Conservation (phyloP, 2,797 vertebrate genomes). For the Acanthiza pusilla region DNA sequence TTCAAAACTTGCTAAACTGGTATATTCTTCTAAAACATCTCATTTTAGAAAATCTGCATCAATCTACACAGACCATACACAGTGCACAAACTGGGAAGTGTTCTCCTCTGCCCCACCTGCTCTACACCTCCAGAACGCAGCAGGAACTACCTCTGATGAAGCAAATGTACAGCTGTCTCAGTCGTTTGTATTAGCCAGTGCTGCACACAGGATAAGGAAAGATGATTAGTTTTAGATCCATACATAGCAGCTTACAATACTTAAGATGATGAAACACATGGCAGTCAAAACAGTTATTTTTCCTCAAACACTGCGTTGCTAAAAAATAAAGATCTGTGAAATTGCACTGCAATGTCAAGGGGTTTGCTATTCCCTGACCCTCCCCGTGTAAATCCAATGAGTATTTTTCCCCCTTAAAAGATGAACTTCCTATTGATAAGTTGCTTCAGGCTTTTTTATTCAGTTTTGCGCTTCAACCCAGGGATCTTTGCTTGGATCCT, state of each 20-base stretch:
- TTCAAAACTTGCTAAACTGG: conserved; percentile 71
- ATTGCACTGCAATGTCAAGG: conserved; percentile 78
- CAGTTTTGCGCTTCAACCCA: conserved; percentile 90
- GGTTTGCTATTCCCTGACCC: conserved; percentile 72
- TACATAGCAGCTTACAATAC: conserved; percentile 82
- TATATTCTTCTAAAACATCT: conserved; percentile 76
- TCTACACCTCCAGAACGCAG: conserved; percentile 60
- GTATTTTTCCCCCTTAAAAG: conserved; percentile 66
- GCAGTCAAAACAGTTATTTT: conserved; percentile 73
- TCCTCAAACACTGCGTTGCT: conserved; percentile 80
- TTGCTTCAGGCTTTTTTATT: conserved; percentile 76
- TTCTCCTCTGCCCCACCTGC: conserved; percentile 62
- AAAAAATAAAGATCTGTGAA: conserved; percentile 83
- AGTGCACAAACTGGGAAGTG: conserved; percentile 74
- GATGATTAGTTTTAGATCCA: conserved; percentile 76
- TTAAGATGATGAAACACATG: conserved; percentile 76
- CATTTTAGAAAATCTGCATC: conserved; percentile 74
- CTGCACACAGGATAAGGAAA: conserved; percentile 77
- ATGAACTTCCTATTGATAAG: conserved; percentile 65
- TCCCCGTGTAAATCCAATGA: conserved; percentile 73
- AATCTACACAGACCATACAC: conserved; percentile 78
- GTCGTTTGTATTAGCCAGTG: conserved; percentile 76
- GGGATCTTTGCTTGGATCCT: conserved; percentile 95
- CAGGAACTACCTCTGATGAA: conserved; percentile 73
- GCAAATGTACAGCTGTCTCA: conserved; percentile 74